Conservation (phyloP, 2,113 vertebrate species). For the Recurvirostra avosetta region DNA sequence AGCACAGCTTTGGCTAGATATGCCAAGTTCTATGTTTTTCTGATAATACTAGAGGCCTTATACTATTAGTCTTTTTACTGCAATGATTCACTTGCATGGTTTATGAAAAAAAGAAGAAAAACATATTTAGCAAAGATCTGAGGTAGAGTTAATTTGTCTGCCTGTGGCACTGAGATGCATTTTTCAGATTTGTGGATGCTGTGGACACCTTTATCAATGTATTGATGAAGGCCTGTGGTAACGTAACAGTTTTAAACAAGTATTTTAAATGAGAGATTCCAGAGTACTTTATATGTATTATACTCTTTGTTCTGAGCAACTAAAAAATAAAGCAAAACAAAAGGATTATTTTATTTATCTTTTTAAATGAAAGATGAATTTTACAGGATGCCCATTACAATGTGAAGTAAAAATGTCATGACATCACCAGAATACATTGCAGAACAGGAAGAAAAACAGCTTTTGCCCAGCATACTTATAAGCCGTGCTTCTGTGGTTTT, state of each 20-base stretch:
- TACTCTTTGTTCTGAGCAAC: not conserved
- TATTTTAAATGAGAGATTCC: not conserved
- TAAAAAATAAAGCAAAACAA: not conserved
- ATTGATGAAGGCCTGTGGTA: not conserved
- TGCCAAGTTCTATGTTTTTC: not conserved
- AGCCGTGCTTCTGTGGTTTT: not conserved
- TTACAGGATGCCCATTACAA: not conserved
- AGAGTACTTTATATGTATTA: not conserved
- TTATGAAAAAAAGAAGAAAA: not conserved
- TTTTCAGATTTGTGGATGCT: not conserved
- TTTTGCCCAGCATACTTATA: constrained; percentile 1
- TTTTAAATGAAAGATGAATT: not conserved
- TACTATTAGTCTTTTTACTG: not conserved
- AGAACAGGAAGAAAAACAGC: not conserved
- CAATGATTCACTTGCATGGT: not conserved
- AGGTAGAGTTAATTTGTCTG: not conserved
- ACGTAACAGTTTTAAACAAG: not conserved
- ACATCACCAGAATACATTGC: constrained; percentile 20
- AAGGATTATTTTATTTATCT: not conserved
- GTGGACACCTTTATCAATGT: not conserved
- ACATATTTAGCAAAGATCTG: not conserved
- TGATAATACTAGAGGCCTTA: not conserved
- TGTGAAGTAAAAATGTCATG: not conserved
- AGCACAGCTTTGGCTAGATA: not conserved
- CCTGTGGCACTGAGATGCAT: not conserved